Conservation (phyloP, 2,113 vertebrate genomes). For the Salminus brasiliensis region DNA sequence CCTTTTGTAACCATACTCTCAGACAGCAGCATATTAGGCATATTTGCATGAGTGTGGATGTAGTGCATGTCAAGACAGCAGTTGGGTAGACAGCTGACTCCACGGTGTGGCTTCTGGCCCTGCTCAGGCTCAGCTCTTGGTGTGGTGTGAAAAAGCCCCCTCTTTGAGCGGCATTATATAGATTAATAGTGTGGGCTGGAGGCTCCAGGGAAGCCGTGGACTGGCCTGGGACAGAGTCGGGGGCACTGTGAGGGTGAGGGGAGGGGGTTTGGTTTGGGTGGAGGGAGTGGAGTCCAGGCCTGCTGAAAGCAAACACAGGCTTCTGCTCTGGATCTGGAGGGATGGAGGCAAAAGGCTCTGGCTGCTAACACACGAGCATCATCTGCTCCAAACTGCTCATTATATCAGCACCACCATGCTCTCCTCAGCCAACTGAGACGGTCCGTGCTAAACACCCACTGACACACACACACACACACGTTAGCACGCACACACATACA, state of each 20-base stretch:
- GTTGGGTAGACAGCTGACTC: constrained; percentile 79
- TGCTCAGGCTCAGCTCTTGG: constrained; percentile 76
- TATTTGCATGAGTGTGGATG: constrained; percentile 36
- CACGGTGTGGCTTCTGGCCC: constrained; percentile 74
- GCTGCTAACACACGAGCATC: constrained; percentile 58
- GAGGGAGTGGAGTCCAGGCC: constrained; percentile 54
- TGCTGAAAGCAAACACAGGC: constrained; percentile 64
- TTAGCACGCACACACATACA: constrained; percentile 28
- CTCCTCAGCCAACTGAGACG: constrained; percentile 54
- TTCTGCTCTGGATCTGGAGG: constrained; percentile 65
- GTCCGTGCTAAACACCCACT: constrained; percentile 51
- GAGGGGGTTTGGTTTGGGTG: constrained; percentile 44
- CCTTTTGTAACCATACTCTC: constrained; percentile 6
- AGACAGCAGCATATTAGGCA: neutral
- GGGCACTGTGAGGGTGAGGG: no score
- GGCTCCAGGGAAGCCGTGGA: constrained; percentile 66
- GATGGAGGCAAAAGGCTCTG: constrained; percentile 53
- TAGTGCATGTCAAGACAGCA: constrained; percentile 60
- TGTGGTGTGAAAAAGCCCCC: constrained; percentile 78
- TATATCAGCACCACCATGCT: constrained; percentile 50
- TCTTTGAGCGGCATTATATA: constrained; percentile 81
- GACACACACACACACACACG: constrained; percentile 43
- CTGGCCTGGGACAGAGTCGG: constrained; percentile 54
- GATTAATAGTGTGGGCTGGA: constrained; percentile 78
- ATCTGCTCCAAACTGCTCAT: constrained; percentile 54